Conservation (phyloP, 2,797 vertebrate species). For the Epinephelus malabaricus region DNA sequence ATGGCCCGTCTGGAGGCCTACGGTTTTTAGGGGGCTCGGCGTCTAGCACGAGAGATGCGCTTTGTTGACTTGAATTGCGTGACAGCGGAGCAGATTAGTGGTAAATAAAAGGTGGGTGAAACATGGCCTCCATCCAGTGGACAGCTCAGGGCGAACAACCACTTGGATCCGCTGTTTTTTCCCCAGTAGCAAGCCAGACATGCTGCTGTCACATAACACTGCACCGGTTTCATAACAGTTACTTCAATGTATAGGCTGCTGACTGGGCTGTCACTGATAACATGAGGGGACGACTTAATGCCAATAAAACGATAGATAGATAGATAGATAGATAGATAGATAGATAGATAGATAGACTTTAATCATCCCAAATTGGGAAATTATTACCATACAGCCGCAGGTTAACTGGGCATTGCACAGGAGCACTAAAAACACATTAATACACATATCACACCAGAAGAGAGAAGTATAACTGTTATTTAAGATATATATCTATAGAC, state of each 20-base stretch:
- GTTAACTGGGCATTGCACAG: too few species aligned
- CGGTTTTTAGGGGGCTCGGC: conserved; percentile 59
- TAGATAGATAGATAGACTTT: too few species aligned
- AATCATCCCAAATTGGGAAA: too few species aligned
- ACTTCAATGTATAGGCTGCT: background rate
- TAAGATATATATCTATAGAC: too few species aligned
- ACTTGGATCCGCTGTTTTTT: background rate
- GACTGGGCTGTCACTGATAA: background rate
- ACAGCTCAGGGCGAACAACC: background rate
- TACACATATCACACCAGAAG: too few species aligned
- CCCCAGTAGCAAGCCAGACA: background rate
- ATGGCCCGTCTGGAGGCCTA: conserved; percentile 75
- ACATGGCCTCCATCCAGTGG: conserved; percentile 28
- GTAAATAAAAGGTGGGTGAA: conserved; percentile 49
- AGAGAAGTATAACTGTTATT: too few species aligned
- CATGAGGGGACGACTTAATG: background rate
- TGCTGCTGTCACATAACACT: background rate
- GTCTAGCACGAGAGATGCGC: conserved; percentile 56
- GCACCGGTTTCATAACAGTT: background rate
- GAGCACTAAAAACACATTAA: too few species aligned
- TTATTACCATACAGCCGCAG: too few species aligned
- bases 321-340: too few species aligned
- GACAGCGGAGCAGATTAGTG: conserved; percentile 64
- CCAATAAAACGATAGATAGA: background rate
- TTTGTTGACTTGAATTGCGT: conserved; percentile 70